Percentiles rank a stretch among this genome's conserved stretches.
Evolutionary conservation across 2,113 vertebrate species (phyloP).

Genomic region (Heloderma charlesbogerti): DNA sequence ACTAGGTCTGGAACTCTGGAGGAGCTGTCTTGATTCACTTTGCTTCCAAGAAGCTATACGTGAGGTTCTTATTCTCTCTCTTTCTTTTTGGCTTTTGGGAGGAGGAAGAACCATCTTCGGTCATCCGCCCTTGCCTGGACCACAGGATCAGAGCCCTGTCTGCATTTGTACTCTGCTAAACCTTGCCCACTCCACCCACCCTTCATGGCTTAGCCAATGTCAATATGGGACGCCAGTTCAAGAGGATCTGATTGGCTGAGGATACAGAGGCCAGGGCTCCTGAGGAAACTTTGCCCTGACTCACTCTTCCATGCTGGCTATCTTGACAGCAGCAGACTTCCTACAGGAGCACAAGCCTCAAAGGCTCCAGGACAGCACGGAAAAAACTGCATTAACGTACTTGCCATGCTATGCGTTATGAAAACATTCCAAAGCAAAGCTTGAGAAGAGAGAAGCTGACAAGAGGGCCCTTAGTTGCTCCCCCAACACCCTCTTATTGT

Average conservation of each 20-base stretch:
- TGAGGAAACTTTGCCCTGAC: conserved; percentile 64
- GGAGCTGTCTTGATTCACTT: conserved; percentile 25
- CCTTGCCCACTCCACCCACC: conserved; percentile 26
- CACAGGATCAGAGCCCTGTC: rapidly evolving
- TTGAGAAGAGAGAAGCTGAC: conserved; percentile 39
- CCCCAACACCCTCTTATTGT: conserved; percentile 66
- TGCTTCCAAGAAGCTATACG: not conserved
- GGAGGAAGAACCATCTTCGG: not conserved
- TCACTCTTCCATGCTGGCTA: conserved; percentile 50
- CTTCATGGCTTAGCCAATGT: conserved; percentile 6
- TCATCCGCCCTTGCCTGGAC: conserved; percentile 9
- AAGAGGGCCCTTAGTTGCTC: conserved; percentile 67
- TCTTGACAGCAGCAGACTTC: conserved; percentile 72
- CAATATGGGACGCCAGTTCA: conserved; percentile 1
- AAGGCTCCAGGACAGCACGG: conserved; percentile 40
- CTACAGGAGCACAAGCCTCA: conserved; percentile 59
- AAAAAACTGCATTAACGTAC: conserved; percentile 66
- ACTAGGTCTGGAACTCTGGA: not conserved
- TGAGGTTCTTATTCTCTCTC: conserved; percentile 47
- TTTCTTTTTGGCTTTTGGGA: no score
- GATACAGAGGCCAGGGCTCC: conserved; percentile 18
- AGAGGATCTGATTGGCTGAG: conserved; percentile 24
- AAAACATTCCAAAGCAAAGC: conserved; percentile 55
- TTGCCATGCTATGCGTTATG: conserved; percentile 58
- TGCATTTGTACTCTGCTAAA: not conserved